Evolutionary conservation across 2,797 vertebrate species (phyloP).

Genomic region (Etheostoma nigrum): DNA sequence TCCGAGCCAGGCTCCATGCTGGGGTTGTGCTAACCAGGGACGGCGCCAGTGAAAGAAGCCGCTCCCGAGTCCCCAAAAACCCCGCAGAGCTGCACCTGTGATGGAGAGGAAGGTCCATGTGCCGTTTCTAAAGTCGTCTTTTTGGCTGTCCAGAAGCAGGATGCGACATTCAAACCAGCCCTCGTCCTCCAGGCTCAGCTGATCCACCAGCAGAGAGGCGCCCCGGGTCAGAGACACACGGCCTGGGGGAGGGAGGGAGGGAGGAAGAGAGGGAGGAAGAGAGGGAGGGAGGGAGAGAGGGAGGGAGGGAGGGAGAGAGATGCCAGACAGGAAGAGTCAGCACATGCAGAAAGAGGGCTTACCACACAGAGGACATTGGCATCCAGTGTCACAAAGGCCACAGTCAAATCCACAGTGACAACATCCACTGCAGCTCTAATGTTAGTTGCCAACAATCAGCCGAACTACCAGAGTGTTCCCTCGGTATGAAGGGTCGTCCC

Average conservation of each 20-base stretch:
- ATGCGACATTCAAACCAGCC: conserved; percentile 99
- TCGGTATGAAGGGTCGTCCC: no score
- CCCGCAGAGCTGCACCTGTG: conserved; percentile 85
- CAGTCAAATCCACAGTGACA: conserved; percentile 48
- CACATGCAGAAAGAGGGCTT: conserved; percentile 49
- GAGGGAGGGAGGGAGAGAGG: conserved; percentile 17
- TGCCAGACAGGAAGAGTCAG: conserved; percentile 69
- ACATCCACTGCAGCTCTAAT: conserved; percentile 12
- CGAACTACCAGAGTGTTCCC: no score
- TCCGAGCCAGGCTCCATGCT: conserved; percentile 56
- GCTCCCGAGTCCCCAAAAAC: conserved; percentile 38
- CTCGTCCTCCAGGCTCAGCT: conserved; percentile 91
- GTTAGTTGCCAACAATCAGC: conserved; percentile 18
- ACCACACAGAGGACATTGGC: conserved; percentile 49
- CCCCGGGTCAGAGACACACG: conserved; percentile 90
- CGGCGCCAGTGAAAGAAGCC: conserved; percentile 41
- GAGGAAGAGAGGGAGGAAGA: conserved; percentile 22
- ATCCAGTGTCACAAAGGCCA: conserved; percentile 57
- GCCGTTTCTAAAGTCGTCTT: conserved; percentile 93
- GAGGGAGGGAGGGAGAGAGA: conserved; percentile 19
- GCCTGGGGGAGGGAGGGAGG: conserved; percentile 79
- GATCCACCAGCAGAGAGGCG: conserved; percentile 90
- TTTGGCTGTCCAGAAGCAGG: conserved; percentile 91
- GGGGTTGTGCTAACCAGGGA: conserved; percentile 62
- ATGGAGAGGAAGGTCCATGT: conserved; percentile 98